Base-by-base conservation (phyloP, 1,140 invertebrate species). In the Cherax quadricarinatus region DNA sequence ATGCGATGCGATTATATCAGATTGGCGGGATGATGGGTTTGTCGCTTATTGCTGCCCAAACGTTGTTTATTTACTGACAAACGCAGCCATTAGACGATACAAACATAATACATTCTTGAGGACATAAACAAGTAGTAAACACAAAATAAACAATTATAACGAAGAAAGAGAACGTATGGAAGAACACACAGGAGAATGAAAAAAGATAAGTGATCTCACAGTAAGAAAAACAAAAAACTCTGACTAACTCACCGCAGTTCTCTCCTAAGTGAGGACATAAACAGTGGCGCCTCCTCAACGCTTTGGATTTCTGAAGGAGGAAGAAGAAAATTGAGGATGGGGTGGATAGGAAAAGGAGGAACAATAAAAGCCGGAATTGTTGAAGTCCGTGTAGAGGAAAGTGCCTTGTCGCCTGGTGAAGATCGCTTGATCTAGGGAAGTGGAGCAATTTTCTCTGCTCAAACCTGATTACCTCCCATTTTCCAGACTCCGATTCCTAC, bases 1-100 rank as follows among this genome's bases (percentile, higher is more conserved):
- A 86, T 75, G 84, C 84, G 66, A 86, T 86, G 84, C 84, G 84
- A 86, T 86, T 86, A 86, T 75, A 73, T 86, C 48, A 73, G 84
- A 86, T 86, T 86, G 84, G 84, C 21, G 30, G 84, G 84, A 86
- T 73, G 84, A 86, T 86, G 84, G 84, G 53, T 73, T 41, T 66
- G 51, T 73, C 66, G 84, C 70, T 83, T 83, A 83, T 83, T 83
- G 81, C 81, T 12, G 10, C 1, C 7, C n/a, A 83, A 60, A 83
- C 24, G 81, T 18, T 57, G 84, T 73, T 86, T 84, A 62, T 86
- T 66, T 86, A 86, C 62, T 48, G 18, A 66, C 14, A 66, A 1
- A 66, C 62, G 48, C 57, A 12, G 16, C 21, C 62, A 41, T 51
- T 51, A 51, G 21, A 21, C 48, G 48, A 10, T 16, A 81, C 30